phyloP scores from a whole-genome alignment of 2,797 vertebrate genomes.

The Falco columbarius region DNA sequence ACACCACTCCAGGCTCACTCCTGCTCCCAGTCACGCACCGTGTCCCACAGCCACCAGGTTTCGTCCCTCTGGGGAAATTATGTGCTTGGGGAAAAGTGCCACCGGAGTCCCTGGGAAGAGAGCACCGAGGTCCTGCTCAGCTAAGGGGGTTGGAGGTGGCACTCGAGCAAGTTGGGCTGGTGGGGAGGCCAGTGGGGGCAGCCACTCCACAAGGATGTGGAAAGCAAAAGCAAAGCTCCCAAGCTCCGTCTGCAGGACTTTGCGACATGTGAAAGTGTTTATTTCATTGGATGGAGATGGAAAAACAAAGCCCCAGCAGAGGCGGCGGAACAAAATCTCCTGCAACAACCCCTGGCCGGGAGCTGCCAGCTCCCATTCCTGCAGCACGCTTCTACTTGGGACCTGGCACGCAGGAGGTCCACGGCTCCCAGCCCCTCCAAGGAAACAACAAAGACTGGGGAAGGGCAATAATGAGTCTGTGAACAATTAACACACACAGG shows the following conservation, averaged over 20 bases:
- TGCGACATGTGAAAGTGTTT: background rate
- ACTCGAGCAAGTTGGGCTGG: fast-evolving
- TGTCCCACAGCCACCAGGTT: background rate
- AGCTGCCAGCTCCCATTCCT: conserved; percentile 46
- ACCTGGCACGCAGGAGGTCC: fast-evolving
- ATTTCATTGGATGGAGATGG: conserved; percentile 28
- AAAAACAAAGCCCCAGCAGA: conserved; percentile 30
- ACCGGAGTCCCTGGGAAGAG: background rate
- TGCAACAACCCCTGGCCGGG: background rate
- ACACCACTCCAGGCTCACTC: background rate
- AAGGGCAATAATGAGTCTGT: background rate
- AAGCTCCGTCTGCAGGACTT: background rate
- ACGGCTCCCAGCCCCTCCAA: background rate
- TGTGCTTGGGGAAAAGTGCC: background rate
- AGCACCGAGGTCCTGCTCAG: background rate
- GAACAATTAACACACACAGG: background rate
- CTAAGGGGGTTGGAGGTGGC: background rate
- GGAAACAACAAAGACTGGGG: background rate
- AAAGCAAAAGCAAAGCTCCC: background rate
- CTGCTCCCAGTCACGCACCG: fast-evolving
- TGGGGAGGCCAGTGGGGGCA: background rate
- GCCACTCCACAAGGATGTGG: fast-evolving
- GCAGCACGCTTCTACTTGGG: background rate
- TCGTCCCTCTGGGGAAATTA: background rate
- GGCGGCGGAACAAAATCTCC: background rate